Evolutionary conservation across 2,888 invertebrate genomes (phyloP), one percentile per base, ranked within the genome.

Genomic region (Agriopis leucophaearia): DNA sequence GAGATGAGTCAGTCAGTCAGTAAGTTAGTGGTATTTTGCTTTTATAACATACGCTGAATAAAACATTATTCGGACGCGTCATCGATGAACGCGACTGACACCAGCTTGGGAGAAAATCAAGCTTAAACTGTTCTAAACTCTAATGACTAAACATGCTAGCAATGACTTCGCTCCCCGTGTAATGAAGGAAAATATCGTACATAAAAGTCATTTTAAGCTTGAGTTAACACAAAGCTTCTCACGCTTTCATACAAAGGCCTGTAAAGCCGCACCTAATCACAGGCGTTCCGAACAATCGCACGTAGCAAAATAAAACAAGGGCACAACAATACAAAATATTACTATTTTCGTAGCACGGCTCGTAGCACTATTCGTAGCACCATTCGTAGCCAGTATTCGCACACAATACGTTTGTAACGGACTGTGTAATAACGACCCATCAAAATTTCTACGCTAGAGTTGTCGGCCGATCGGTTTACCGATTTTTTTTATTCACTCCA

Each of bases 371-470:
- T 54, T 54, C 52, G 52, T 52, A 84, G 78, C 76, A 69, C 78
- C 16, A 50, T 52, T 67, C 52, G 58, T 51, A 45, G 56, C 56
- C 44, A 13, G 77, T 80, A 83, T 82, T 84, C 81, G 81, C 83
- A 84, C 84, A 90, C 90, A 90, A 90, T 90, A 88, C 88, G 88
- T 85, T 88, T 82, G 88, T 89, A 91, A 89, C 87, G 88, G 88
- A 88, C 88, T 90, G 90, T 89, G 87, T 89, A 90, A 90, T 89
- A 91, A 88, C 85, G 81, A 85, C 84, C 86, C 88, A 91, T 91
- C 91, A 89, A 88, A 88, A 89, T 91, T 87, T 88, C 85, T 85
- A 88, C 90, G 90, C 84, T 88, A 89, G 83, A 87, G 83, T 87
- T 85, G 87, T 78, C 82, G 82, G 81, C 81, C 88, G 88, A 89